phyloP scores from a whole-genome alignment of 2,113 vertebrate species.

The Chamaea fasciata region DNA sequence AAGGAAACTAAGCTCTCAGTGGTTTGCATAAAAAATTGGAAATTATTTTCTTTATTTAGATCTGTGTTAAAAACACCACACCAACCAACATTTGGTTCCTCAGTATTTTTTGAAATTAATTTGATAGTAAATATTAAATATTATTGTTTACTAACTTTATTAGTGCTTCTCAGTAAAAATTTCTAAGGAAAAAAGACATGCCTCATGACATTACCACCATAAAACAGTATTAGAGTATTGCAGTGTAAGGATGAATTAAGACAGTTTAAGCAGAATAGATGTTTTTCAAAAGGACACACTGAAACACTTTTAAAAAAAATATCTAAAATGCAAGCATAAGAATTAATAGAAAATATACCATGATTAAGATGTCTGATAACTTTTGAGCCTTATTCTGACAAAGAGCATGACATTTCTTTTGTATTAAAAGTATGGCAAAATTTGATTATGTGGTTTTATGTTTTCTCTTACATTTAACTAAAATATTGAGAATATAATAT shows the following conservation, averaged over 20 bases:
- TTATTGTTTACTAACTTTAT: neutral
- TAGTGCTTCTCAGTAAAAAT: neutral
- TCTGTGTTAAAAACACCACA: neutral
- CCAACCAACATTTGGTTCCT: neutral
- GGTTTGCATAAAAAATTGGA: neutral
- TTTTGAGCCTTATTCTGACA: neutral
- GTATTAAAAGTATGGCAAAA: neutral
- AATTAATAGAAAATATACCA: neutral
- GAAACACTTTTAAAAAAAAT: neutral
- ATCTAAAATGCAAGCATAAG: neutral
- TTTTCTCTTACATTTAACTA: neutral
- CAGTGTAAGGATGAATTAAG: neutral
- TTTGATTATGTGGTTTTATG: neutral
- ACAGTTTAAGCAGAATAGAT: neutral
- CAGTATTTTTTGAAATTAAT: neutral
- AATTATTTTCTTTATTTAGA: neutral
- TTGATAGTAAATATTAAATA: neutral
- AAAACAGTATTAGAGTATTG: neutral
- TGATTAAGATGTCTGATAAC: neutral
- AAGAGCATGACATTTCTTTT: neutral
- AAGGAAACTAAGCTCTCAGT: neutral
- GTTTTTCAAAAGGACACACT: neutral
- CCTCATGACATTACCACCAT: neutral
- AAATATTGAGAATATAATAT: neutral
- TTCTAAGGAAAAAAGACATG: neutral